Evolutionary conservation across 1,140 invertebrate species (phyloP).

Genomic region (Rhizoglyphus robini): DNA sequence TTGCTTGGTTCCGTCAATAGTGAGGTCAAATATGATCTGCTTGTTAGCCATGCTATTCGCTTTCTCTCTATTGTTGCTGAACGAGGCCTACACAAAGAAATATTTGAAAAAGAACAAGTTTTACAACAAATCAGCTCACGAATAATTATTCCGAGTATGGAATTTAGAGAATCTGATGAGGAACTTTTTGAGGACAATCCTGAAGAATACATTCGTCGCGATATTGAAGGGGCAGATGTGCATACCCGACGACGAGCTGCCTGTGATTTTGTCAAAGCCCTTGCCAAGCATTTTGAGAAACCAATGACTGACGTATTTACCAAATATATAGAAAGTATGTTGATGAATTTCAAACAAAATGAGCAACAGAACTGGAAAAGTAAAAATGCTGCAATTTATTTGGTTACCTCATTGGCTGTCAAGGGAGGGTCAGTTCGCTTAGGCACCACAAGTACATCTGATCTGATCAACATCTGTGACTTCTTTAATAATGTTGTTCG

Average conservation of each 20-base stretch:
- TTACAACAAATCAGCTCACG: constrained; percentile 88
- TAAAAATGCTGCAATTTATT: constrained; percentile 89
- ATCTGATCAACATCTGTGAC: constrained; percentile 70
- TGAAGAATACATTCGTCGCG: constrained; percentile 90
- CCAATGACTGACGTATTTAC: constrained; percentile 85
- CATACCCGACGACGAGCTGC: constrained; percentile 86
- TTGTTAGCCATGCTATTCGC: constrained; percentile 88
- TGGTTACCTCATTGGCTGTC: constrained; percentile 82
- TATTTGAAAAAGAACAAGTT: constrained; percentile 76
- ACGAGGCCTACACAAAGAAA: constrained; percentile 61
- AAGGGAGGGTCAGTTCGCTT: constrained; percentile 74
- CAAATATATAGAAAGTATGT: constrained; percentile 52
- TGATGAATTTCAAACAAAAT: constrained; percentile 61
- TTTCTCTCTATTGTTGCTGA: constrained; percentile 89
- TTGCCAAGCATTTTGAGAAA: constrained; percentile 74
- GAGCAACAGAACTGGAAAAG: constrained; percentile 66
- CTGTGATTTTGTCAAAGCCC: constrained; percentile 82
- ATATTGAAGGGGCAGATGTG: constrained; percentile 96
- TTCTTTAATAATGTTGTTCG: constrained; percentile 73
- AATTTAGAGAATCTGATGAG: constrained; percentile 84
- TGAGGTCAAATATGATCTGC: constrained; percentile 75
- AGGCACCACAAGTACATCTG: constrained; percentile 76
- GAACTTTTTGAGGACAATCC: constrained; percentile 95
- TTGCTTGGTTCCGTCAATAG: constrained; percentile 66
- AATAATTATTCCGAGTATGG: constrained; percentile 94